Evolutionary conservation across 2,113 vertebrate species (phyloP).

Genomic region (Vidua chalybeata): DNA sequence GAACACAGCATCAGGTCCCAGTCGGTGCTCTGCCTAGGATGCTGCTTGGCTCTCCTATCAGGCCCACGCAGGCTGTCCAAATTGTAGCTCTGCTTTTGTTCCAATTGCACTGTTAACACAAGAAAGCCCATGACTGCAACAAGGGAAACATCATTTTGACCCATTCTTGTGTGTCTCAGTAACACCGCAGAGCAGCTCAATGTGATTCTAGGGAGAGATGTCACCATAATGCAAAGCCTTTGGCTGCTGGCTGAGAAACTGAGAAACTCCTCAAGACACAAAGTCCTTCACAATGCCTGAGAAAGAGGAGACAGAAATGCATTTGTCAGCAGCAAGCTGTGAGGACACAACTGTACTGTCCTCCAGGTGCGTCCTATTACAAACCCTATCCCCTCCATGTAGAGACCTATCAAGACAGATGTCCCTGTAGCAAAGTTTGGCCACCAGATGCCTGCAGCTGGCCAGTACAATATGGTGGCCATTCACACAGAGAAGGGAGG

Average conservation of each 20-base stretch:
- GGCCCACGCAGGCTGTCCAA: rapidly evolving
- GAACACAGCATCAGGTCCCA: not conserved
- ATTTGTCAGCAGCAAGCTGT: not conserved
- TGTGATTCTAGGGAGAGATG: not conserved
- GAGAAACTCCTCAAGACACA: not conserved
- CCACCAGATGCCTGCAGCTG: not conserved
- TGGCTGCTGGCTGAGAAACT: not conserved
- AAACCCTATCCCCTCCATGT: not conserved
- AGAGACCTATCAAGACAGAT: not conserved
- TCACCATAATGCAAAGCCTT: not conserved
- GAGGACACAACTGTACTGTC: not conserved
- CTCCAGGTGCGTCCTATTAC: not conserved
- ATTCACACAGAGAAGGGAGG: not conserved
- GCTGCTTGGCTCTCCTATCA: not conserved
- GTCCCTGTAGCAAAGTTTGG: not conserved
- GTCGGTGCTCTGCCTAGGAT: not conserved
- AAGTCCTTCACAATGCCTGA: not conserved
- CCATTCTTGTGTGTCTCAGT: not conserved
- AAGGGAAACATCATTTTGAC: not conserved
- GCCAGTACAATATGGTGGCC: too few relatives aligned
- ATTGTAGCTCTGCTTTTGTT: not conserved
- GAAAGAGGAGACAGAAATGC: not conserved
- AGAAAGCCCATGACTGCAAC: not conserved
- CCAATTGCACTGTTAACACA: not conserved
- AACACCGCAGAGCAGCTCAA: not conserved